These are phyloP conservation scores for Gavialis gangeticus DNA, from an alignment of 2,113 vertebrate species.

Conservation along the genomic window DNA sequence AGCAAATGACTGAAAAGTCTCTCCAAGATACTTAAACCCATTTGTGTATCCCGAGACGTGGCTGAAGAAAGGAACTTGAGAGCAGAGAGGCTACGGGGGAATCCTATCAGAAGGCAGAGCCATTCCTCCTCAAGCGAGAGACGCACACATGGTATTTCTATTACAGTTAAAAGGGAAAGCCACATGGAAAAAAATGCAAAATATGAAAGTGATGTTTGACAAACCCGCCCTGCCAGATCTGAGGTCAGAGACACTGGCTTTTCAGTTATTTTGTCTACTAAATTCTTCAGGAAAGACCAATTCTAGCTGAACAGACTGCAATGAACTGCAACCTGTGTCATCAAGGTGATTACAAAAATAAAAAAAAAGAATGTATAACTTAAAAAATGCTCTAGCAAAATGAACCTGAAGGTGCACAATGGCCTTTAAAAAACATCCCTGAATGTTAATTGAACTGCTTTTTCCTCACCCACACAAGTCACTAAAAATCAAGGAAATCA, in stretches of 20 bases:
- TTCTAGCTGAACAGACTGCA: not conserved
- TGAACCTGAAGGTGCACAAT: not conserved
- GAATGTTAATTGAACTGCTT: conserved; percentile 5
- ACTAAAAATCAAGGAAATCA: not conserved
- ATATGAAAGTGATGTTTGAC: conserved; percentile 62
- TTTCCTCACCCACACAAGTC: conserved; percentile 29
- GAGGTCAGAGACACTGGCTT: conserved; percentile 49
- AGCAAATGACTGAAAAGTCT: not conserved
- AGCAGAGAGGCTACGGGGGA: conserved; percentile 28
- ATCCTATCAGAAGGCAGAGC: conserved; percentile 39
- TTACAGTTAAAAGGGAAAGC: not conserved
- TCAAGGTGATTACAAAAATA: not conserved
- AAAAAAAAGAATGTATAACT: not conserved
- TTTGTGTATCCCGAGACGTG: not conserved
- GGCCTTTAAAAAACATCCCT: not conserved
- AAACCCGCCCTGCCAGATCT: not conserved
- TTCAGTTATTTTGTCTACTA: conserved; percentile 54
- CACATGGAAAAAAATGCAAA: conserved; percentile 19
- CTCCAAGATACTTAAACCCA: not conserved
- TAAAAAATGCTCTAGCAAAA: not conserved
- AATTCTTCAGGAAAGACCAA: conserved; percentile 10
- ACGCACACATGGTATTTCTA: not conserved
- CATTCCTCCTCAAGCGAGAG: conserved; percentile 13
- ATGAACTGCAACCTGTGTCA: not conserved
- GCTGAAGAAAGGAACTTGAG: not conserved